These are phyloP conservation scores for Physocephala rufipes DNA, from an alignment of 2,888 invertebrate species.

Conservation along the genomic window DNA sequence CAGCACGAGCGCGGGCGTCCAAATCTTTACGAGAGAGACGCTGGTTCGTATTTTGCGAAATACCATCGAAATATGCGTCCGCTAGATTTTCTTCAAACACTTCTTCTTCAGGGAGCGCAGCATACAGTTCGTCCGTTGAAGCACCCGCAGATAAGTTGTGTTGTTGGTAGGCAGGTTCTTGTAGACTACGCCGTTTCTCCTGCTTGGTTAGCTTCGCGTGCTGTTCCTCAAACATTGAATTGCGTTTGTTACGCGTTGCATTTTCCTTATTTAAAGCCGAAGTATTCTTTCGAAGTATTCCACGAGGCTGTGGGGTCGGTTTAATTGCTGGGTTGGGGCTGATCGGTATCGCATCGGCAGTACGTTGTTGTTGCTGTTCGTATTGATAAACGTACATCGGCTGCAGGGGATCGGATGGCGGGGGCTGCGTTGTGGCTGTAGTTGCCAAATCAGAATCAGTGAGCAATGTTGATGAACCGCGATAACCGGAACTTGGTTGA, in stretches of 20 bases:
- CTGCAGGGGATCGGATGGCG: conserved; percentile 63
- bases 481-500: conserved; percentile 85
- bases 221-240: conserved; percentile 80
- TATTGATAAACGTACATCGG: conserved; percentile 82
- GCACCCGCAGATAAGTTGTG: conserved; percentile 41
- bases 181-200: conserved; percentile 78
- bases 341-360: conserved; percentile 71
- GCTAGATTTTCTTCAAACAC: conserved; percentile 60
- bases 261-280: conserved; percentile 52
- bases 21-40: conserved; percentile 62
- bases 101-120: conserved; percentile 49
- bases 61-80: conserved; percentile 42
- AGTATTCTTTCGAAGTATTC: conserved; percentile 62
- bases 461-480: conserved; percentile 85
- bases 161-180: conserved; percentile 74
- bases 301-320: conserved; percentile 71
- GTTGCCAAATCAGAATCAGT: conserved; percentile 72
- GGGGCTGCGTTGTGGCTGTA: conserved; percentile 41
- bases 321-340: conserved; percentile 65
- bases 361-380: conserved; percentile 73
- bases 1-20: conserved; percentile 64
- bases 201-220: conserved; percentile 65
- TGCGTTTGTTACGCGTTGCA: conserved; percentile 69
- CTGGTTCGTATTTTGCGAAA: conserved; percentile 50
- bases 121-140: conserved; percentile 58